These are phyloP conservation scores for Caenorhabditis parvicauda DNA, from an alignment of 2,888 invertebrate species.

Conservation along the genomic window DNA sequence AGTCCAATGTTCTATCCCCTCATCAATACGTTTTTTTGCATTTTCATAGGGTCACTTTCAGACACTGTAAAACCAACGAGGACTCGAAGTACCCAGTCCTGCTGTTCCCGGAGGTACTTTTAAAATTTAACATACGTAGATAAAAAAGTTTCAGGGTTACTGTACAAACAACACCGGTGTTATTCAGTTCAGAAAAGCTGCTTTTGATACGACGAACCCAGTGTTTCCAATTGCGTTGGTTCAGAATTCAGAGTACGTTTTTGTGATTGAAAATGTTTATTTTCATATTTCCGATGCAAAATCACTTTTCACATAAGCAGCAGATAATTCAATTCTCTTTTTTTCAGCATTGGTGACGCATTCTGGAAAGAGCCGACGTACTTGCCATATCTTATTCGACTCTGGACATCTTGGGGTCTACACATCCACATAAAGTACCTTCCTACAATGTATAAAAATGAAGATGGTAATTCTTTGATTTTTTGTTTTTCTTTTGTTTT, in stretches of 20 bases:
- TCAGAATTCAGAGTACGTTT: conserved; percentile 22
- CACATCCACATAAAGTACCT: conserved; percentile 28
- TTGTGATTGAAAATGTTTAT: background rate
- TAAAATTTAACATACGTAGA: too few relatives aligned
- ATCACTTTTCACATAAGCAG: background rate
- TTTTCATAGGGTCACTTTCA: too few relatives aligned
- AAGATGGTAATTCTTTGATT: conserved; percentile 5
- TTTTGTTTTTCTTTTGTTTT: background rate
- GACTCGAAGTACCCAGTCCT: conserved; percentile 37
- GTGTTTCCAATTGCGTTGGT: conserved; percentile 37
- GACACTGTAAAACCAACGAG: conserved; percentile 11
- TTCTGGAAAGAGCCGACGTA: conserved; percentile 43
- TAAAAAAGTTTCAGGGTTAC: too few relatives aligned
- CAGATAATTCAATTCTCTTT: background rate
- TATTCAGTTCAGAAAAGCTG: conserved; percentile 40
- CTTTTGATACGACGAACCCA: conserved; percentile 28
- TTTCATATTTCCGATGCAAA: background rate
- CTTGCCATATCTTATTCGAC: conserved; percentile 30
- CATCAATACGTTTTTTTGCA: too few relatives aligned
- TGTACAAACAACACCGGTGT: conserved; percentile 44
- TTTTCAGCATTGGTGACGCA: conserved; percentile 33
- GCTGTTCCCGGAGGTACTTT: conserved; percentile 54
- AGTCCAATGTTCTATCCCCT: too few relatives aligned
- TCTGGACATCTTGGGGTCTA: conserved; percentile 37
- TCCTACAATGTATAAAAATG: conserved; percentile 25